These are phyloP conservation scores for Callyntrura sp. DNA, from an alignment of 2,888 invertebrate species.

Conservation along the genomic window DNA sequence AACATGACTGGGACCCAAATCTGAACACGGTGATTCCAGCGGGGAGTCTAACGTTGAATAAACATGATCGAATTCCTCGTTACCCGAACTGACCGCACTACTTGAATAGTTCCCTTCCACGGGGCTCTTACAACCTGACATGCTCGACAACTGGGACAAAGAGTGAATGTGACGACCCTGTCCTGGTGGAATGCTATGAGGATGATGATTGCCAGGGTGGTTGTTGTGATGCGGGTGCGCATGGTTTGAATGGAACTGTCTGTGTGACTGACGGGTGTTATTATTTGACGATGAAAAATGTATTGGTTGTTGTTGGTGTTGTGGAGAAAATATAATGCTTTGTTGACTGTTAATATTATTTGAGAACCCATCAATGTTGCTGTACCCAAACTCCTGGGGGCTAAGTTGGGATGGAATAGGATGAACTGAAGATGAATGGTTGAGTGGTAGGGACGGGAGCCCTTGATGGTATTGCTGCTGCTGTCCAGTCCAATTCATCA, in stretches of 20 bases:
- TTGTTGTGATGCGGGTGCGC: constrained; percentile 64
- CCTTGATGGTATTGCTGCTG: constrained; percentile 61
- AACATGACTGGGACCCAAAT: constrained; percentile 64
- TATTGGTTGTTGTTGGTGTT: constrained; percentile 63
- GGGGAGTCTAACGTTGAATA: constrained; percentile 83
- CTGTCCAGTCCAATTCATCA: constrained; percentile 72
- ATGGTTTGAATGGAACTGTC: constrained; percentile 60
- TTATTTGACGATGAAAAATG: constrained; percentile 71
- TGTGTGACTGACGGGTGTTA: constrained; percentile 62
- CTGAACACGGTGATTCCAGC: constrained; percentile 78
- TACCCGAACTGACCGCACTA: constrained; percentile 80
- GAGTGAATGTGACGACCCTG: constrained; percentile 78
- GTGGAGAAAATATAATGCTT: constrained; percentile 46
- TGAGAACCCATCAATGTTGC: constrained; percentile 72
- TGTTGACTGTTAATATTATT: constrained; percentile 65
- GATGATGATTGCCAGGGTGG: constrained; percentile 33
- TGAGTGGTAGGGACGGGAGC: constrained; percentile 47
- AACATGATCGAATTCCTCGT: constrained; percentile 83
- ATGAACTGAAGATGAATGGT: constrained; percentile 78
- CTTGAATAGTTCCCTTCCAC: constrained; percentile 81
- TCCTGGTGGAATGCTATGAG: constrained; percentile 53
- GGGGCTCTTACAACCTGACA: constrained; percentile 79
- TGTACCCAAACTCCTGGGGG: constrained; percentile 79
- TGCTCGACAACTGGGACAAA: constrained; percentile 78
- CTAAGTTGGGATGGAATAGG: constrained; percentile 79